These are phyloP conservation scores for Pogonognathellus flavescens DNA, from an alignment of 1,140 invertebrate species.

Conservation along the genomic window DNA sequence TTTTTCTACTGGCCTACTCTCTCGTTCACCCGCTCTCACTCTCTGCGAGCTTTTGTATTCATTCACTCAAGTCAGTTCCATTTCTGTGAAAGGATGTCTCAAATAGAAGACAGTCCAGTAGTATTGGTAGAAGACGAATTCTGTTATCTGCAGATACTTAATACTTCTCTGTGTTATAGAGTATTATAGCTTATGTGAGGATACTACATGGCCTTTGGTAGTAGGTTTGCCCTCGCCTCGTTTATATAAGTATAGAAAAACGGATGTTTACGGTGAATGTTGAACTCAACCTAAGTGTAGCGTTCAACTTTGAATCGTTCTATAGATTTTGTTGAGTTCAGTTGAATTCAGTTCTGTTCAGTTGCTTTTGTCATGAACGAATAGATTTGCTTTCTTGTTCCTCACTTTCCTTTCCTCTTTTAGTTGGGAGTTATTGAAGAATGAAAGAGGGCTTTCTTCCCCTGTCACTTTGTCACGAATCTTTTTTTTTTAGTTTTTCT, in stretches of 20 bases:
- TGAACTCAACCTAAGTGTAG: slow-evolving; percentile 15
- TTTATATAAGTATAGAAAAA: not conserved
- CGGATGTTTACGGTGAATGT: slow-evolving; percentile 34
- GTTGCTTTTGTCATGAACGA: slow-evolving; percentile 42
- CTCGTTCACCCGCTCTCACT: no score
- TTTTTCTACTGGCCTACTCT: slow-evolving; percentile 41
- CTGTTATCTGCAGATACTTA: no score
- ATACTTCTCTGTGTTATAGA: no score
- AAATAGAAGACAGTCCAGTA: slow-evolving; percentile 28
- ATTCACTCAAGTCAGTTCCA: slow-evolving; percentile 12
- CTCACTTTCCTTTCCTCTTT: slow-evolving; percentile 37
- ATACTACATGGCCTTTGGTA: no score
- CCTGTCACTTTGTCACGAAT: slow-evolving; percentile 43
- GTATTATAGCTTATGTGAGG: no score
- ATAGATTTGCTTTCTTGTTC: slow-evolving; percentile 43
- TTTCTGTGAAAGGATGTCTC: slow-evolving; percentile 35
- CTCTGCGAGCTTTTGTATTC: not conserved
- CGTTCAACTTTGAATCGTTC: slow-evolving; percentile 40
- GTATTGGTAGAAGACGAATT: slow-evolving; percentile 1
- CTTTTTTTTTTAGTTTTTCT: slow-evolving; percentile 7
- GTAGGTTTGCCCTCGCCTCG: no score
- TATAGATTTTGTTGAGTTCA: slow-evolving; percentile 42
- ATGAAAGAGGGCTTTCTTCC: slow-evolving; percentile 29
- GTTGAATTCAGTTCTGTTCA: slow-evolving; percentile 32
- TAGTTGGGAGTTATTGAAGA: slow-evolving; percentile 40